Percentiles rank a stretch among this genome's conserved stretches.
Conservation (phyloP, 2,888 invertebrate genomes). For the Caenorhabditis angaria region DNA sequence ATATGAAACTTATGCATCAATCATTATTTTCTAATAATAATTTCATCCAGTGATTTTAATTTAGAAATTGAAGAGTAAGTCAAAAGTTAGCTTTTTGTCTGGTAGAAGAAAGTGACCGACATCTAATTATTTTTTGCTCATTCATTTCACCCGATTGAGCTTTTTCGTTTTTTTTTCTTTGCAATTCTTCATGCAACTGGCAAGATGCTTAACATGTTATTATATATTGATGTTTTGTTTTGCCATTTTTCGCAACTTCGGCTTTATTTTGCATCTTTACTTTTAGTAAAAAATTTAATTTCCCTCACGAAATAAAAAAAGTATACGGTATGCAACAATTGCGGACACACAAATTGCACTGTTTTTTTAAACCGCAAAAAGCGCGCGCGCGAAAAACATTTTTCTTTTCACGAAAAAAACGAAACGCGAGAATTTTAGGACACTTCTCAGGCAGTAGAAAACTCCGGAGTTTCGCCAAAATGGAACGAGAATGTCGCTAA, state of each 20-base stretch:
- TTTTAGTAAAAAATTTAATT: too few species aligned
- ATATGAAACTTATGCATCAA: background rate
- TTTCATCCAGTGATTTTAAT: background rate
- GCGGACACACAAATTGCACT: background rate
- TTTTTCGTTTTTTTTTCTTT: background rate
- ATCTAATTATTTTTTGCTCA: conserved; percentile 4
- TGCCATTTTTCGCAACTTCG: conserved; percentile 4
- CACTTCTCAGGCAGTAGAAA: too few species aligned
- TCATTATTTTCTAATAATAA: background rate
- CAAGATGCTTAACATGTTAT: conserved; percentile 4
- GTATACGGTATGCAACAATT: background rate
- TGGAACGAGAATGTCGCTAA: too few species aligned
- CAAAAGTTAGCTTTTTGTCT: background rate
- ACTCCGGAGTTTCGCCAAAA: too few species aligned
- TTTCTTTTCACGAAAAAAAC: background rate
- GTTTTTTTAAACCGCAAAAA: background rate
- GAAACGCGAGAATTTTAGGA: too few species aligned
- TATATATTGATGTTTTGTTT: conserved; percentile 4
- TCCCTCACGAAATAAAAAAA: background rate
- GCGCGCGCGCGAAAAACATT: background rate
- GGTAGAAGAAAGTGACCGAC: background rate
- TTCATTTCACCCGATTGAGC: conserved; percentile 2
- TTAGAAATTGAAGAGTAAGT: background rate
- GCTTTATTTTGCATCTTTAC: background rate
- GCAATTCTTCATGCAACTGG: background rate